Conservation (phyloP, 1,140 invertebrate species). For the Globodera rostochiensis region DNA sequence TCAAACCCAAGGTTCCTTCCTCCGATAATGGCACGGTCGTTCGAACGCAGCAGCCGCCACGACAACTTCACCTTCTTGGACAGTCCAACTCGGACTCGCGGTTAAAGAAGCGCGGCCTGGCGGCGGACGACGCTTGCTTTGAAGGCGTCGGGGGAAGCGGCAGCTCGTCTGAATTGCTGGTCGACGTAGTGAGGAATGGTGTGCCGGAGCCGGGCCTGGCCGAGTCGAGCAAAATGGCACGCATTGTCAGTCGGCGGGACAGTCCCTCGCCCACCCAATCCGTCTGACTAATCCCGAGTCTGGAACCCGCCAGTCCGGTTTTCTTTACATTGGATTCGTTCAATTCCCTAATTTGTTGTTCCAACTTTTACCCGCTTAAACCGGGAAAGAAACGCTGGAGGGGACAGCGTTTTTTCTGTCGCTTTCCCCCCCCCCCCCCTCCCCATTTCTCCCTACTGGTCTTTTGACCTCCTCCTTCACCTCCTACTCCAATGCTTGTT, state of each 20-base stretch:
- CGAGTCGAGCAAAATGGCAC: slow-evolving; percentile 27
- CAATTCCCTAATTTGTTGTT: neutral
- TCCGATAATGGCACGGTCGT: neutral
- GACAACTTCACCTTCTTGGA: slow-evolving; percentile 13
- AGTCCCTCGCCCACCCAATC: slow-evolving; percentile 10
- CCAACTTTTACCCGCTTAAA: no score
- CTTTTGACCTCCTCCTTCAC: neutral
- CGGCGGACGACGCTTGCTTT: slow-evolving; percentile 18
- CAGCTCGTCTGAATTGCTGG: slow-evolving; percentile 11
- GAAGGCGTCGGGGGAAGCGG: slow-evolving; percentile 23
- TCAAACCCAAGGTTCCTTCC: slow-evolving; percentile 13
- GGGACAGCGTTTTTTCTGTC: neutral
- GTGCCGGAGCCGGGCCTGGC: slow-evolving; percentile 11
- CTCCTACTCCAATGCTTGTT: neutral
- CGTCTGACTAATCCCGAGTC: neutral
- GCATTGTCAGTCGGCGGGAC: slow-evolving; percentile 27
- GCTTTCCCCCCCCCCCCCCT: neutral
- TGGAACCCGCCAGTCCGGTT: neutral
- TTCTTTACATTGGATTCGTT: neutral
- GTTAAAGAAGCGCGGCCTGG: slow-evolving; percentile 46
- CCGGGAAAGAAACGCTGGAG: no score
- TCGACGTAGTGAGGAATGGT: neutral
- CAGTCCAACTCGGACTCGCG: slow-evolving; percentile 17
- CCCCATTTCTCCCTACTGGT: no score
- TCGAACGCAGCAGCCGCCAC: slow-evolving; percentile 3